Base-by-base conservation (phyloP, 2,113 vertebrate genomes). In the Pterocles burchelli region DNA sequence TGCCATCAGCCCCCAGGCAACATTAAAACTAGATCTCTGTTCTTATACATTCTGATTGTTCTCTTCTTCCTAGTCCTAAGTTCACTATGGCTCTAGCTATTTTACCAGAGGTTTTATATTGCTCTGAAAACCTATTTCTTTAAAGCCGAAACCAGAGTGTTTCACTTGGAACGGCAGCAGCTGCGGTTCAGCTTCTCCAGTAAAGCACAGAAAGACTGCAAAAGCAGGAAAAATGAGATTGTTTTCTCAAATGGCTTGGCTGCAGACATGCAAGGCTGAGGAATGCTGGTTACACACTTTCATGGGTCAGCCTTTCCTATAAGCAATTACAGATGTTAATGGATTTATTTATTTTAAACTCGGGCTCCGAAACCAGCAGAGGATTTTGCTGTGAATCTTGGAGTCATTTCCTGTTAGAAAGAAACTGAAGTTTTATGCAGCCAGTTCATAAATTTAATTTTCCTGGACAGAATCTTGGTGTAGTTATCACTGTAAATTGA, bases 291-390 rank as follows among this genome's bases (percentile, higher is more conserved):
- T 84, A 81, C 72, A 90, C 92, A 81, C 90, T 93, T 94, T n/a
- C 75, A 81, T 29, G 75, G 95, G 43, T 93, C 88, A 96, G 90
- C 68, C 90, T 90, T 96, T 96, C 88, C 95, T 88, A 74, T 90
- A 94, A 96, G 93, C 85, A 91, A 93, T 72, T 91, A 92, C 95
- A 95, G 93, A 96, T 86, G 93, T 80, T 94, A 94, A 95, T 94
- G 65, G 75, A 94, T 95, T 90, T 95, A 94, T 96, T 95, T 96
- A 80, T 80, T 93, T 95, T 90, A 93, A 95, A 90, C 21, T 77
- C 51, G 31, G 57, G 65, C 92, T 95, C 76, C 79, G 57, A 83
- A 72, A 88, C 72, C 79, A 93, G 92, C 82, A 95, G 88, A 93
- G 33, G 63, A 81, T 71, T 96, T 85, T 88, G 63, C 95, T 86